Conservation (phyloP, 2,888 invertebrate genomes). For the Cheilosia vulpina region DNA sequence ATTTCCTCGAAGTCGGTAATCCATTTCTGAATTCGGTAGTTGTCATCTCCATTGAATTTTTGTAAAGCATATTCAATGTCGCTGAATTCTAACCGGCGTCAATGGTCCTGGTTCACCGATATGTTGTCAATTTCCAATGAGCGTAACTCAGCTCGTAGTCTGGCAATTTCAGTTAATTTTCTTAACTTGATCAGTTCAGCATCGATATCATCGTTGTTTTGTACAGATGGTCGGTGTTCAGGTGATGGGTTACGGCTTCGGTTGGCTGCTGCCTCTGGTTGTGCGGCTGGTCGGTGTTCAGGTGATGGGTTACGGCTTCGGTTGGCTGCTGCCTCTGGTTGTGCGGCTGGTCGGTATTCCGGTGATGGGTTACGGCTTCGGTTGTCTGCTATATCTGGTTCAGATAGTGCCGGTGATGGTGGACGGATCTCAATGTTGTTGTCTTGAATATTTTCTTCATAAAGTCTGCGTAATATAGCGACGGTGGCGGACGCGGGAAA, state of each 20-base stretch:
- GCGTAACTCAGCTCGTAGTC: background rate
- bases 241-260: no score
- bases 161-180: background rate
- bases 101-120: constrained; percentile 2
- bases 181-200: background rate
- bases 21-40: constrained; percentile 1
- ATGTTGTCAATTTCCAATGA: constrained; percentile 10
- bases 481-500: constrained; percentile 10
- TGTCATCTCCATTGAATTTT: constrained; percentile 37
- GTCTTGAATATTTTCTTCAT: background rate
- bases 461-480: constrained; percentile 4
- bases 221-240: no score
- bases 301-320: no score
- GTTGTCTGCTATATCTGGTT: background rate
- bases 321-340: background rate
- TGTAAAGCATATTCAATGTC: constrained; percentile 16
- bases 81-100: background rate
- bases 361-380: no score
- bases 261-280: no score
- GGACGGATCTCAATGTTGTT: background rate
- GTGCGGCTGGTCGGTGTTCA: no score
- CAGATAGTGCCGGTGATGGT: background rate
- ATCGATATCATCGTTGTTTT: background rate
- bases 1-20: constrained; percentile 13
- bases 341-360: background rate